These are phyloP conservation scores for Pectinophora gossypiella DNA, from an alignment of 1,140 invertebrate species.

Conservation along the genomic window DNA sequence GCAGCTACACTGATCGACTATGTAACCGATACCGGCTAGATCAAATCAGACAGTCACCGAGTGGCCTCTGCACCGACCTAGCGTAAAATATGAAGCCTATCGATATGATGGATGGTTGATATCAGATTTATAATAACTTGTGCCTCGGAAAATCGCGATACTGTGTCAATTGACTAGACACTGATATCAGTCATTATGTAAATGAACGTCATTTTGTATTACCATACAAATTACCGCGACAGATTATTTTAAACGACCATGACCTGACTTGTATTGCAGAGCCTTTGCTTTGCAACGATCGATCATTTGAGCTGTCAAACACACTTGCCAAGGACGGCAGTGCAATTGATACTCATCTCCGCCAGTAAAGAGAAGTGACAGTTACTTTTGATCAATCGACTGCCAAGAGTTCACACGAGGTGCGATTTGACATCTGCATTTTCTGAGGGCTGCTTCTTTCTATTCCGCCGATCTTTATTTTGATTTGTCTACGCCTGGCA, in stretches of 20 bases:
- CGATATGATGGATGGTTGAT: neutral
- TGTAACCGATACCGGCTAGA: no score
- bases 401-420: neutral
- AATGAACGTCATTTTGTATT: neutral
- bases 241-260: constrained; percentile 2
- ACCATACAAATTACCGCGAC: neutral
- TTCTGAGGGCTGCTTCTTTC: no score
- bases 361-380: neutral
- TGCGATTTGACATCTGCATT: no score
- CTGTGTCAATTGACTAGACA: neutral
- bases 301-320: neutral
- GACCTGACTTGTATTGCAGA: neutral
- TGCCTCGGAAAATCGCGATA: neutral
- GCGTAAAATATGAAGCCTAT: no score
- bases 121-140: neutral
- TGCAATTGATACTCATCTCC: neutral
- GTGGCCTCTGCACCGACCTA: no score
- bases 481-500: no score
- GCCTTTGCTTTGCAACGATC: neutral
- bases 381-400: neutral
- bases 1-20: no score
- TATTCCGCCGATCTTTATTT: no score
- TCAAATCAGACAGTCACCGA: no score
- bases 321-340: neutral
- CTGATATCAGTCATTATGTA: neutral